Evolutionary conservation across 35 echinoderm and acorn worm genomes (phyloP).

Genomic region (Strongylocentrotus purpuratus): DNA sequence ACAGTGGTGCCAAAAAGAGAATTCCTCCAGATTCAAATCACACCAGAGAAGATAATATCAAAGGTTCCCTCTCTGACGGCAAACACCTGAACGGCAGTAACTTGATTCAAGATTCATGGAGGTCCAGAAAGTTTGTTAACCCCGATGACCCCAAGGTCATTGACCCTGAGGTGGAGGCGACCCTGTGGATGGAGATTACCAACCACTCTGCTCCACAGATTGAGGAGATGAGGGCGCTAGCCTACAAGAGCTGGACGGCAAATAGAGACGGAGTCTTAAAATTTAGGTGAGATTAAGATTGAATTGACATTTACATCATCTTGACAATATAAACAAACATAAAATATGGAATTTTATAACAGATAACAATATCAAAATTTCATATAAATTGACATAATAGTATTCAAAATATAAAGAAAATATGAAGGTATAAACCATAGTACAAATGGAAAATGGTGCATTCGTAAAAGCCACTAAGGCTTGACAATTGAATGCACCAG

Average conservation of each 20-base stretch:
- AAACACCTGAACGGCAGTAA: background rate
- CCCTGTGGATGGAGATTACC: slow-evolving; percentile 22
- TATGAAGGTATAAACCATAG: no score
- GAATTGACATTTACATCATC: no score
- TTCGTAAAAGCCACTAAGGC: no score
- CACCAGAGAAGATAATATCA: background rate
- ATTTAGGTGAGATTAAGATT: background rate
- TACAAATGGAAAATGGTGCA: no score
- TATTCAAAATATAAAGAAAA: no score
- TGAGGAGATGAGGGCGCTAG: slow-evolving; percentile 39
- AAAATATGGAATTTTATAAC: no score
- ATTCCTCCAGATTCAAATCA: slow-evolving; percentile 35
- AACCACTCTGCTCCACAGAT: slow-evolving; percentile 24
- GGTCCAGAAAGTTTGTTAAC: background rate
- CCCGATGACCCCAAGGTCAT: background rate
- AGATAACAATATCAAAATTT: no score
- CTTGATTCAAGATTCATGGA: background rate
- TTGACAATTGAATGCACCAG: no score
- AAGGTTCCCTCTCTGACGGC: no score
- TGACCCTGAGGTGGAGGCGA: slow-evolving; percentile 36
- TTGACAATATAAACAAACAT: no score
- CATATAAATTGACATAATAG: no score
- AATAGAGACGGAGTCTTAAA: background rate
- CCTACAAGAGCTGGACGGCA: background rate
- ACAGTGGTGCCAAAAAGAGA: slow-evolving; percentile 36